Conservation (phyloP, 2,797 vertebrate species). For the Sebastes jordani region DNA sequence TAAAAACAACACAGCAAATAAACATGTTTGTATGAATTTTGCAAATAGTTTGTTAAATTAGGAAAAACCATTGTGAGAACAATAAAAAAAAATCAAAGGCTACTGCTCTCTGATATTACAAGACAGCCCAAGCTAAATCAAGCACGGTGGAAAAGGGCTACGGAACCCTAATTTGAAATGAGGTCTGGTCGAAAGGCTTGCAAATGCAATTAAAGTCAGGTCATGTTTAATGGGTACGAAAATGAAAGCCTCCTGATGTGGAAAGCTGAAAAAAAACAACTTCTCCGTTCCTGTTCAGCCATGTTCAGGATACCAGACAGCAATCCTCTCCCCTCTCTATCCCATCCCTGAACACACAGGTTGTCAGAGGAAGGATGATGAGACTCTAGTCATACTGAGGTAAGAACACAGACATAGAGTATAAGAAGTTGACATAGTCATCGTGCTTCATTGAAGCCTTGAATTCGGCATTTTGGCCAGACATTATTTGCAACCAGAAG, state of each 20-base stretch:
- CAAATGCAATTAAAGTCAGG: conserved; percentile 72
- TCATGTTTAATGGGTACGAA: conserved; percentile 73
- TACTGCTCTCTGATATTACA: conserved; percentile 15
- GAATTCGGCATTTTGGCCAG: no score
- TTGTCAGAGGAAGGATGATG: conserved; percentile 12
- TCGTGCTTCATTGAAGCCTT: no score
- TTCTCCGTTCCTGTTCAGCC: conserved; percentile 47
- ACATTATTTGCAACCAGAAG: no score
- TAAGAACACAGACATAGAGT: neutral
- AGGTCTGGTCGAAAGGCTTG: conserved; percentile 60
- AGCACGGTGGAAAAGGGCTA: conserved; percentile 42
- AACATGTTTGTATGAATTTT: conserved; percentile 14
- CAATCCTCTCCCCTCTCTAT: neutral
- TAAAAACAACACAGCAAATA: neutral
- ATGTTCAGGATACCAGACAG: conserved; percentile 52
- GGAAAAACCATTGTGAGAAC: conserved; percentile 7
- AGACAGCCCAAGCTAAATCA: conserved; percentile 39
- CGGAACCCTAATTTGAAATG: conserved; percentile 55
- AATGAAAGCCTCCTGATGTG: conserved; percentile 69
- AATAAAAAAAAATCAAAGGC: conserved; percentile 15
- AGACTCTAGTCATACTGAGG: neutral
- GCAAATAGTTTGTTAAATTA: conserved; percentile 7
- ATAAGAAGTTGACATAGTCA: no score
- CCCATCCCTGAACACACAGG: conserved; percentile 29
- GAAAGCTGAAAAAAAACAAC: conserved; percentile 47